Evolutionary conservation across 2,797 vertebrate species (phyloP), one percentile per base, ranked within the genome.

Genomic region (Xiphophorus birchmanni): DNA sequence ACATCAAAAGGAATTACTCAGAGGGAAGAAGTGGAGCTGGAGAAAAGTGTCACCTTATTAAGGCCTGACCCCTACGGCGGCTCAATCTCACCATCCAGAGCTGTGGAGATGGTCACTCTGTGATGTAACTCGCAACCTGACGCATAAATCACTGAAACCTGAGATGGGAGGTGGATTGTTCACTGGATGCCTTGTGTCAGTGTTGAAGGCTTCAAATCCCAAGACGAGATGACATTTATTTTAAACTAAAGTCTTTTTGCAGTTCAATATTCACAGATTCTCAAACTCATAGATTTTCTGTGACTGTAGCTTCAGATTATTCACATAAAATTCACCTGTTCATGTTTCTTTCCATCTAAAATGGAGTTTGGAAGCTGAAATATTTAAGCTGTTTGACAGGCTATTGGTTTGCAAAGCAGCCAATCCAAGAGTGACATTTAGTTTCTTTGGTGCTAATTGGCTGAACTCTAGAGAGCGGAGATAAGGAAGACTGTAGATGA

Each of bases 21-120:
- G 90, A 80, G 81, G 82, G 88, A 95, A 94, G 93, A 76, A 86
- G 71, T 73, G 93, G 37, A 79, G 77, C 67, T 91, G 77, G 87
- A 87, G 89, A 86, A 85, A 82, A 90, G 71, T 93, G 75, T 93
- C 92, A 94, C 89, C 86, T 95, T 94, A 94, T 93, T 94, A 93
- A 95, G 96, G 95, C 78, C 89, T 94, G 85, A 90, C 88, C 92
- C 92, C 87, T 35, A 50, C 90, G 93, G 89, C 79, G 77, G 80
- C 76, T 45, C 17, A 76, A 78, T 75, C 79, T 80, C 77, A 88
- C 74, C 79, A 76, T 67, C 74, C 50, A 74, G 79, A 65, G 86
- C 87, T 91, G 83, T 87, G 91, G 84, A 91, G 75, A 26, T 58
- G 78, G 81, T 77, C 84, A 79, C 37, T 77, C 63, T 15, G 74